Conservation (phyloP, 2,113 vertebrate species). For the Suncus etruscus region DNA sequence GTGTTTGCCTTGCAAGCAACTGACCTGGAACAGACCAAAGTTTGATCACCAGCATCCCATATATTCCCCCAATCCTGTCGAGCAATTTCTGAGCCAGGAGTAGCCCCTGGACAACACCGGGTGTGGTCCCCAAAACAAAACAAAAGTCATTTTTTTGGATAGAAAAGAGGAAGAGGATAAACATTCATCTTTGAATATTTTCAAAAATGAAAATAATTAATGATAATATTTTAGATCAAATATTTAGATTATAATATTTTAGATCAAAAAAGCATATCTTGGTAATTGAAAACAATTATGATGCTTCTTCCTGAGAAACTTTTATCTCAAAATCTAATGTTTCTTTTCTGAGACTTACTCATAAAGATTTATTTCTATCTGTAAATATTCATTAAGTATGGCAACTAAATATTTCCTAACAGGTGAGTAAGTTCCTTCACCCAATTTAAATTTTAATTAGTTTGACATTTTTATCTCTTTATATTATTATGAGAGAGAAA, state of each 20-base stretch:
- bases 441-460: constrained; percentile 74
- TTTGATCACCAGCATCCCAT: too few species aligned
- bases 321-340: neutral
- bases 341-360: neutral
- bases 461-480: constrained; percentile 62
- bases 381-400: constrained; percentile 51
- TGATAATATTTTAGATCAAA: neutral
- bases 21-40: too few species aligned
- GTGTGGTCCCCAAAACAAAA: too few species aligned
- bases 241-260: neutral
- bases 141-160: neutral
- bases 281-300: neutral
- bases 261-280: neutral
- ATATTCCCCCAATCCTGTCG: too few species aligned
- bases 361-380: constrained; percentile 50
- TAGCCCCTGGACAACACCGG: too few species aligned
- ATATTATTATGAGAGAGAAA: constrained; percentile 41
- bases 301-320: neutral
- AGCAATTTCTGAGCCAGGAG: too few species aligned
- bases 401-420: constrained; percentile 50
- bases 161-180: neutral
- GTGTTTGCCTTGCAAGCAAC: too few species aligned
- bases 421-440: constrained; percentile 50
- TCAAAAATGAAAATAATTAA: neutral
- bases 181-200: neutral